phyloP scores from a whole-genome alignment of 2,797 vertebrate genomes.

The Lophotriccus pileatus region DNA sequence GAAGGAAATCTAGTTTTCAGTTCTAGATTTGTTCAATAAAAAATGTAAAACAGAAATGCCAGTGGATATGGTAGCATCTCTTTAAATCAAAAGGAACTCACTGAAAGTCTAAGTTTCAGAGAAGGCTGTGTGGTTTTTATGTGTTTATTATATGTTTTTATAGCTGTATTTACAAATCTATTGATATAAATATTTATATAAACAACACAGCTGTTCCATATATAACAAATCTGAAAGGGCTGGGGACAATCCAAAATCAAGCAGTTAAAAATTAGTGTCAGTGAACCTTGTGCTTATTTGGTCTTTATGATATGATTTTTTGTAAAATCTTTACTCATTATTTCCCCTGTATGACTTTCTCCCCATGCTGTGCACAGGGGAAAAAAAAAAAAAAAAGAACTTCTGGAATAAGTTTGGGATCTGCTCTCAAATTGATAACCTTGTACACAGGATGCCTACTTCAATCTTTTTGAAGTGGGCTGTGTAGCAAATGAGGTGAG shows the following conservation, averaged over 20 bases:
- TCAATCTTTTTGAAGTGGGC: neutral
- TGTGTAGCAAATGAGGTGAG: rapidly evolving
- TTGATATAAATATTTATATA: no score
- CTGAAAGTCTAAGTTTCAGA: constrained; percentile 44
- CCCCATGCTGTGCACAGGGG: neutral
- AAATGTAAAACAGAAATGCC: constrained; percentile 65
- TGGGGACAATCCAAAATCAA: neutral
- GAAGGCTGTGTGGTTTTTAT: neutral
- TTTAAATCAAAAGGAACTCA: constrained; percentile 62
- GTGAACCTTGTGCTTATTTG: neutral
- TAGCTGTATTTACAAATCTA: no score
- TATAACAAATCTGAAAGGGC: neutral
- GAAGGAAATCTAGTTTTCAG: constrained; percentile 71
- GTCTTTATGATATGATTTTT: neutral
- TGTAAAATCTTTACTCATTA: neutral
- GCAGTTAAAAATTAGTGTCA: neutral
- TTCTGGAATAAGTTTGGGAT: neutral
- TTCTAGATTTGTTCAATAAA: constrained; percentile 63
- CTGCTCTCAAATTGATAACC: neutral
- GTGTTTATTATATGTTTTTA: neutral
- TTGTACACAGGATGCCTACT: neutral
- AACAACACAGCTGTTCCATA: neutral
- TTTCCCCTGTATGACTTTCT: neutral
- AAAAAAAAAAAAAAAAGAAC: neutral
- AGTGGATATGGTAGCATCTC: constrained; percentile 15